phyloP scores from a whole-genome alignment of 2,888 invertebrate genomes.

The Uropetala carovei region DNA sequence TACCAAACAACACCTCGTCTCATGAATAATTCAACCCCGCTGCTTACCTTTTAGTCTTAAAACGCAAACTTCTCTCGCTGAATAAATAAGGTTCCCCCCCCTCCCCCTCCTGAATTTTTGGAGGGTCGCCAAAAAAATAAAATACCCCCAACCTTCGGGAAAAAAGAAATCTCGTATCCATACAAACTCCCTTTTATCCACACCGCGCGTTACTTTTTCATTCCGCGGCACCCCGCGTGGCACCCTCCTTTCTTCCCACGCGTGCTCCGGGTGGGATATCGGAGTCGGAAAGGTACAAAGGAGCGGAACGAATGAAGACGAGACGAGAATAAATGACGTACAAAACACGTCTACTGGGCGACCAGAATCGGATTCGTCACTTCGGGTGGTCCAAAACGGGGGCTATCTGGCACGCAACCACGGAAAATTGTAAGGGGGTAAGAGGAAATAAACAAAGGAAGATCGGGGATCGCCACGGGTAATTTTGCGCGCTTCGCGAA shows the following conservation, averaged over 20 bases:
- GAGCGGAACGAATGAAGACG: not conserved
- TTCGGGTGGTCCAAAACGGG: not conserved
- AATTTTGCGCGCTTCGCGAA: not conserved
- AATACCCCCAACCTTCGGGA: not conserved
- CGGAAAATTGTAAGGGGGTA: not conserved
- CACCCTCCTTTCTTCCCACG: not conserved
- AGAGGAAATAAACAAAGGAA: not conserved
- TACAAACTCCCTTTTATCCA: not conserved
- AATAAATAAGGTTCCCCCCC: not conserved
- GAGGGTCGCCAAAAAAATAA: not conserved
- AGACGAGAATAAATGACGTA: not conserved
- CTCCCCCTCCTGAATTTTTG: not conserved
- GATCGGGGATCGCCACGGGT: not conserved
- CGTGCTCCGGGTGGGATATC: not conserved
- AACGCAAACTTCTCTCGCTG: not conserved
- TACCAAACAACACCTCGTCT: not conserved
- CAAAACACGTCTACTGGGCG: not conserved
- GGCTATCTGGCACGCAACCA: not conserved
- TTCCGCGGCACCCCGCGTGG: not conserved
- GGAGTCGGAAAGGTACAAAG: not conserved
- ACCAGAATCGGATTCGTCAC: not conserved
- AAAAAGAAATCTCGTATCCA: not conserved
- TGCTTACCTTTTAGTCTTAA: not conserved
- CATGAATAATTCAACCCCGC: not conserved
- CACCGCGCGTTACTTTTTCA: not conserved